Evolutionary conservation across 1,140 invertebrate genomes (phyloP).

Genomic region (Hesperophylax magnus): DNA sequence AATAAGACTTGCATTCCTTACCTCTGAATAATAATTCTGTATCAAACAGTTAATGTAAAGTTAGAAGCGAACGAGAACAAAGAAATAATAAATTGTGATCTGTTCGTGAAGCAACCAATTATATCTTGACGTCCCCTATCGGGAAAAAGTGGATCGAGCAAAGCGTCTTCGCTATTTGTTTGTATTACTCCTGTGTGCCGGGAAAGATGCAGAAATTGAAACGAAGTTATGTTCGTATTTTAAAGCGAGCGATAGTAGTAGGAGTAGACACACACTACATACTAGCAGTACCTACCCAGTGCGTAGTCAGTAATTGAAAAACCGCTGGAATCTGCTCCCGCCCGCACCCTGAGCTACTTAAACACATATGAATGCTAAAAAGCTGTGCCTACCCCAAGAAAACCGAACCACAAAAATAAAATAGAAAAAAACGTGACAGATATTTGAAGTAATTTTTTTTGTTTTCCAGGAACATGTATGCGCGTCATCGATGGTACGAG

Average conservation of each 20-base stretch:
- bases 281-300: not conserved
- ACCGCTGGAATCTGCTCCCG: not conserved
- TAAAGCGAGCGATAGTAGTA: not conserved
- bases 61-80: constrained; percentile 44
- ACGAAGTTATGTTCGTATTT: not conserved
- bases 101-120: constrained; percentile 57
- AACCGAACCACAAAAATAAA: not conserved
- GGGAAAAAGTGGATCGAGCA: constrained; percentile 1
- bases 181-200: not conserved
- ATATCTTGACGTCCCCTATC: constrained; percentile 46
- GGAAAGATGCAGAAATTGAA: constrained; percentile 4
- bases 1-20: too few relatives aligned
- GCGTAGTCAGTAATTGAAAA: not conserved
- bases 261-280: too few relatives aligned
- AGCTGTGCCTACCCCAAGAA: not conserved
- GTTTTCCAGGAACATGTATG: too few relatives aligned
- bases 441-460: not conserved
- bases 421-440: not conserved
- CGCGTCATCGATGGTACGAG: too few relatives aligned
- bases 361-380: too few relatives aligned
- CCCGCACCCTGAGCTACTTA: not conserved
- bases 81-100: constrained; percentile 55
- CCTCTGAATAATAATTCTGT: too few relatives aligned
- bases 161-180: constrained; percentile 15
- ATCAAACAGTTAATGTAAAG: not conserved